These are phyloP conservation scores for Embidobia sp. DNA, from an alignment of 2,888 invertebrate species.

Conservation along the genomic window DNA sequence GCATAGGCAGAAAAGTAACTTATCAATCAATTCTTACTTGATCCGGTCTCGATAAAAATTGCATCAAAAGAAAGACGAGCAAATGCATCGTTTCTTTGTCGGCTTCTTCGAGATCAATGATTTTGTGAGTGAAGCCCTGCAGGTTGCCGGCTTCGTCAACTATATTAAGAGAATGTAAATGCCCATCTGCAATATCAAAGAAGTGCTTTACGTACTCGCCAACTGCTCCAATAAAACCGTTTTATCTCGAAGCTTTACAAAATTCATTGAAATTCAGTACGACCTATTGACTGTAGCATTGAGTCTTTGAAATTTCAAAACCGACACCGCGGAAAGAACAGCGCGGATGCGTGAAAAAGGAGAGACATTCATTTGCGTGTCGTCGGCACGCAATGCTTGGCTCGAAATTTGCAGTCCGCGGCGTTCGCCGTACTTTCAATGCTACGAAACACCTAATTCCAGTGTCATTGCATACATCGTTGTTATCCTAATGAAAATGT, in stretches of 20 bases:
- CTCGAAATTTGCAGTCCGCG: too few relatives aligned
- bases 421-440: slow-evolving; percentile 40
- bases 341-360: too few relatives aligned
- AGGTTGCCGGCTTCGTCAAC: slow-evolving; percentile 88
- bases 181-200: slow-evolving; percentile 85
- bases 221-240: slow-evolving; percentile 39
- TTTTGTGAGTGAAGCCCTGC: slow-evolving; percentile 90
- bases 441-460: slow-evolving; percentile 49
- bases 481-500: slow-evolving; percentile 57
- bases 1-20: slow-evolving; percentile 11
- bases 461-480: slow-evolving; percentile 50
- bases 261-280: slow-evolving; percentile 46
- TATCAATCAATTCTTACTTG: slow-evolving; percentile 81
- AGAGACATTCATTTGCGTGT: neutral
- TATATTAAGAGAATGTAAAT: slow-evolving; percentile 91
- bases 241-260: slow-evolving; percentile 60
- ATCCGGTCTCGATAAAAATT: slow-evolving; percentile 93
- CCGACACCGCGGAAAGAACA: too few relatives aligned
- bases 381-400: too few relatives aligned
- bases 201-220: slow-evolving; percentile 44
- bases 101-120: slow-evolving; percentile 96
- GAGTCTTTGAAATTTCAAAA: slow-evolving; percentile 11
- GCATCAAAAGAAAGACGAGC: slow-evolving; percentile 97
- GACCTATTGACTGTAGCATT: slow-evolving; percentile 21
- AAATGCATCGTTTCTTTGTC: slow-evolving; percentile 98